Conservation (phyloP, 2,888 invertebrate species). For the Petrolisthes manimaculis region DNA sequence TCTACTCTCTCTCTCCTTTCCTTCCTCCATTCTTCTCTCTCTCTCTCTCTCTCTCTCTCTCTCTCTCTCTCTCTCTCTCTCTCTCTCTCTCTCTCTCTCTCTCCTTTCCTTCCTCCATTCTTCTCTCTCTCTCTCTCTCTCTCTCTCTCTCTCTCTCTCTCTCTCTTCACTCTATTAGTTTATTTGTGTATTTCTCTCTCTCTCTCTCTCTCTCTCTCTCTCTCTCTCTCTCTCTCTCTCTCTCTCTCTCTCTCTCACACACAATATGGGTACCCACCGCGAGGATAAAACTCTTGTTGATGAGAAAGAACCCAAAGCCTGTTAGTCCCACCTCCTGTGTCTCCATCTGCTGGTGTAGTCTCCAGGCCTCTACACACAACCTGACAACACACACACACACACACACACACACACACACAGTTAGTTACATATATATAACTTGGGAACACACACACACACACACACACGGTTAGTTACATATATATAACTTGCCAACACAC, state of each 20-base stretch:
- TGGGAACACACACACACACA: too few species aligned
- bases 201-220: too few species aligned
- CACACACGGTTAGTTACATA: too few species aligned
- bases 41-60: not conserved
- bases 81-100: not conserved
- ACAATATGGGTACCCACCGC: slow-evolving; percentile 56
- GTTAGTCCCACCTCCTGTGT: slow-evolving; percentile 63
- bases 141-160: too few species aligned
- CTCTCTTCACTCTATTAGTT: too few species aligned
- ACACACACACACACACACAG: too few species aligned
- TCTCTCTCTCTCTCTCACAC: not conserved
- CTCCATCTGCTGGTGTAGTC: slow-evolving; percentile 41
- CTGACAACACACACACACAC: slow-evolving; percentile 22
- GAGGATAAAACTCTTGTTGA: slow-evolving; percentile 66
- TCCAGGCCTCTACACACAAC: slow-evolving; percentile 29
- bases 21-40: not conserved
- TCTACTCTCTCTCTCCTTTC: too few species aligned
- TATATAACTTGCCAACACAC: too few species aligned
- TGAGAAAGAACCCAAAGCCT: slow-evolving; percentile 67
- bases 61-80: not conserved
- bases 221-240: not conserved
- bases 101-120: not conserved
- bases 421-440: too few species aligned
- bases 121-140: too few species aligned
- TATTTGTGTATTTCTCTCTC: too few species aligned